These are phyloP conservation scores for Ictalurus punctatus DNA, from an alignment of 2,113 vertebrate genomes.

Conservation along the genomic window DNA sequence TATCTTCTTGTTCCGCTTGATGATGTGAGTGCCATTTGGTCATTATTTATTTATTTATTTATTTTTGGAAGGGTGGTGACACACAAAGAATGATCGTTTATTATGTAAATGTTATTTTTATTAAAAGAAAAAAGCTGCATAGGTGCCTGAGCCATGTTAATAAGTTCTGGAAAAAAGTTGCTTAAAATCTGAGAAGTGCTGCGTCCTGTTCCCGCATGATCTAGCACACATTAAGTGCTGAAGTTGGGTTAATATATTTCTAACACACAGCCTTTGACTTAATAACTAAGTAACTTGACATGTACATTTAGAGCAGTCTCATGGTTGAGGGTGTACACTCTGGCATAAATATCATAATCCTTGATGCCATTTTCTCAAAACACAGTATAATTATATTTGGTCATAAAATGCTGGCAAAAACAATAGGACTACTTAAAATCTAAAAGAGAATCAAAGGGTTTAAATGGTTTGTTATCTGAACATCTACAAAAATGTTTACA, in stretches of 20 bases:
- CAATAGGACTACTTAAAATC: neutral
- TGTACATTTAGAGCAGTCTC: neutral
- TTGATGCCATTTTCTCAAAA: neutral
- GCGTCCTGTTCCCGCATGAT: neutral
- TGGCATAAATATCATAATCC: neutral
- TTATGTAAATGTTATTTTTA: neutral
- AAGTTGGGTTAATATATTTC: neutral
- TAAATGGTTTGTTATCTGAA: neutral
- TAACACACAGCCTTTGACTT: neutral
- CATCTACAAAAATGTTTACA: neutral
- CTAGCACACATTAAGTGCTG: neutral
- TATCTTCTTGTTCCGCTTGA: neutral
- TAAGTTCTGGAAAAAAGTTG: neutral
- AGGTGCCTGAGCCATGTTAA: neutral
- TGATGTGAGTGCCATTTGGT: neutral
- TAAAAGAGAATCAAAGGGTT: neutral
- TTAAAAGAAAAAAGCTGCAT: neutral
- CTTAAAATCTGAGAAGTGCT: neutral
- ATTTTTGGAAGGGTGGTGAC: neutral
- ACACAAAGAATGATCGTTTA: neutral
- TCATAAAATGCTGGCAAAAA: neutral
- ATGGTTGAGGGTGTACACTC: neutral
- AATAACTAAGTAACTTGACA: neutral
- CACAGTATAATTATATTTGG: neutral
- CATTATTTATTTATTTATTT: no score